phyloP scores from a whole-genome alignment of 2,113 vertebrate genomes.

The Rhombomys opimus region DNA sequence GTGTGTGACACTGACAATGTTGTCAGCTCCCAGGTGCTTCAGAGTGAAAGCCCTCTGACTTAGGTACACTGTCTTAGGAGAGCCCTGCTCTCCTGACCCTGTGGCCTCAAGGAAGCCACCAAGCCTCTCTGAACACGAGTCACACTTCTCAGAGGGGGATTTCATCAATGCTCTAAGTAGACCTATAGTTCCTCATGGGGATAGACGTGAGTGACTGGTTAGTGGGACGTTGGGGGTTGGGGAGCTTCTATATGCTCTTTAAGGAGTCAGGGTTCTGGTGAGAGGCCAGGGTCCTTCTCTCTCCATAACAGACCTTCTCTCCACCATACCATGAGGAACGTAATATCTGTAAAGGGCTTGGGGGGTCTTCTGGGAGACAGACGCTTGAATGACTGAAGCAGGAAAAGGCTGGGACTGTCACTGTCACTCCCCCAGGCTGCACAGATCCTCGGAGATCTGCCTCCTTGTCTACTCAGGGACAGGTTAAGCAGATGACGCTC shows the following conservation, averaged over 20 bases:
- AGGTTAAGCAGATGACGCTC: neutral
- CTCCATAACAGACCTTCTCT: neutral
- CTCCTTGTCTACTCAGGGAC: neutral
- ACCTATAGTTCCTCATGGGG: neutral
- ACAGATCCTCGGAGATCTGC: neutral
- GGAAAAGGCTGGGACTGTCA: neutral
- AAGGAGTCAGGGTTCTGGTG: no score
- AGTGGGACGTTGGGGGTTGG: neutral
- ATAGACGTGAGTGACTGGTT: neutral
- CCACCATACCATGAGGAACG: no score
- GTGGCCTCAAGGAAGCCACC: neutral
- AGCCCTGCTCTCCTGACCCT: neutral
- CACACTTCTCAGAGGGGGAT: neutral
- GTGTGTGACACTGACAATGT: neutral
- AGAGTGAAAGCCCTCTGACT: neutral
- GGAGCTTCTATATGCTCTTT: no score
- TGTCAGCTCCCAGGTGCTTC: neutral
- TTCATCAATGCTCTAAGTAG: neutral
- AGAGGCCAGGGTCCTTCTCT: neutral
- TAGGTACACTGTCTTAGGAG: neutral
- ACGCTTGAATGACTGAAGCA: neutral
- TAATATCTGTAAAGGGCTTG: neutral
- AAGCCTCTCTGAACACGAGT: neutral
- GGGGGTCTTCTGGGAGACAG: neutral
- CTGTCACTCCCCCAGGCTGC: neutral